Evolutionary conservation across 2,797 vertebrate genomes (phyloP).

Genomic region (Delichon dasypus): DNA sequence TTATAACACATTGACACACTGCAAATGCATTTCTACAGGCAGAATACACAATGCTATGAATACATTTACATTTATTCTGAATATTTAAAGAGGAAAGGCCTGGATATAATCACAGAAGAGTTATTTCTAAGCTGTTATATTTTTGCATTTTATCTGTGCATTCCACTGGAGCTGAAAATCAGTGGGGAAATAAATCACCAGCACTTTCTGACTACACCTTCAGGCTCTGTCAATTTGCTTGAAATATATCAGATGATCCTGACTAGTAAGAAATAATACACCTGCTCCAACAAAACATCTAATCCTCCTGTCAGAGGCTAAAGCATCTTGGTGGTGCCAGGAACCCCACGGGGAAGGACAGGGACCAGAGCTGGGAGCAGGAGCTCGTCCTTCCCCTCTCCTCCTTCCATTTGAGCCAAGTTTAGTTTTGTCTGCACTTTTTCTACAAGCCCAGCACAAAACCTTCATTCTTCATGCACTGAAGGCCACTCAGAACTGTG

Average conservation of each 20-base stretch:
- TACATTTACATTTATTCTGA: conserved; percentile 55
- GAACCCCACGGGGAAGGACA: accelerated
- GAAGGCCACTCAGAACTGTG: neutral
- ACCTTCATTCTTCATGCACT: neutral
- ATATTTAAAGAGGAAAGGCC: conserved; percentile 29
- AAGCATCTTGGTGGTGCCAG: neutral
- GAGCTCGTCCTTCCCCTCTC: neutral
- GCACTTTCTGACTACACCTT: neutral
- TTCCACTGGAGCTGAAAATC: neutral
- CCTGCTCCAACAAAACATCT: neutral
- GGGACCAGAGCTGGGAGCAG: neutral
- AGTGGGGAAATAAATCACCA: neutral
- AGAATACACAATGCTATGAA: conserved; percentile 22
- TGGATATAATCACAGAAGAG: neutral
- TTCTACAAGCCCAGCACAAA: neutral
- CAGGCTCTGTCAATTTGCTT: neutral
- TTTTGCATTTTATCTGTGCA: neutral
- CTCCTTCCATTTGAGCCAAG: neutral
- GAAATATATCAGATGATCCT: neutral
- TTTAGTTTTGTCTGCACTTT: neutral
- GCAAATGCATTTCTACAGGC: conserved; percentile 13
- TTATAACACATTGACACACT: conserved; percentile 12
- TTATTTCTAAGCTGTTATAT: neutral
- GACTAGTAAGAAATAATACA: neutral
- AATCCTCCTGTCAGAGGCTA: neutral